Conservation (phyloP, 2,888 invertebrate species). For the Phengaris arion region DNA sequence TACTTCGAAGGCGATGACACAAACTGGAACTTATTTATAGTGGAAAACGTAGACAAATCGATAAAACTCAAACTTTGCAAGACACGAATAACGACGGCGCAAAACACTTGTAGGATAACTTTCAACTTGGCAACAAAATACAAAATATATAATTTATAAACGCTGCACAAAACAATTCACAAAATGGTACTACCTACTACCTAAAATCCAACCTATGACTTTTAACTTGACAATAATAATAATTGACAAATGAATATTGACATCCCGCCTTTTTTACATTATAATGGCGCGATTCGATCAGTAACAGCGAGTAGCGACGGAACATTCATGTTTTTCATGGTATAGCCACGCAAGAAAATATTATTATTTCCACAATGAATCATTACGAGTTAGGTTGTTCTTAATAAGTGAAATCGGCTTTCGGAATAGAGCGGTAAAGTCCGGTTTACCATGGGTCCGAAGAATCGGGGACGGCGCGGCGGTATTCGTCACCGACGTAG, state of each 20-base stretch:
- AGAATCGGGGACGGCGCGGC: conserved; percentile 71
- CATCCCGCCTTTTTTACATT: conserved; percentile 54
- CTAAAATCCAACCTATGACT: conserved; percentile 1
- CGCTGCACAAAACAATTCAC: conserved; percentile 38
- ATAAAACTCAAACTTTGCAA: conserved; percentile 59
- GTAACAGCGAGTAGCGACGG: conserved; percentile 33
- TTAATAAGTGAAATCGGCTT: conserved; percentile 60
- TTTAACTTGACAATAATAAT: conserved; percentile 34
- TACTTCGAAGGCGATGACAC: conserved; percentile 60
- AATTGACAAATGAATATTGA: not conserved
- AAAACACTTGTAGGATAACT: conserved; percentile 48
- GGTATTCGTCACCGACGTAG: conserved; percentile 77
- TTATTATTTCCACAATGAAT: conserved; percentile 72
- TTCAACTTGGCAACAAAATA: conserved; percentile 47
- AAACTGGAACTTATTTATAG: conserved; percentile 74
- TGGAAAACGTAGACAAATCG: conserved; percentile 74
- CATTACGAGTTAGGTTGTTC: conserved; percentile 63
- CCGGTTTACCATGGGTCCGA: conserved; percentile 58
- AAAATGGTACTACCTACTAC: conserved; percentile 27
- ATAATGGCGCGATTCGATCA: conserved; percentile 42
- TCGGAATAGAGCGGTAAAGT: conserved; percentile 65
- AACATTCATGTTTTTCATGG: conserved; percentile 33
- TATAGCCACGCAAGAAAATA: conserved; percentile 49
- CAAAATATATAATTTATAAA: conserved; percentile 8
- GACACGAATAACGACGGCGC: conserved; percentile 46